Base-by-base conservation (phyloP, 2,797 vertebrate genomes). In the Coregonus sp. region DNA sequence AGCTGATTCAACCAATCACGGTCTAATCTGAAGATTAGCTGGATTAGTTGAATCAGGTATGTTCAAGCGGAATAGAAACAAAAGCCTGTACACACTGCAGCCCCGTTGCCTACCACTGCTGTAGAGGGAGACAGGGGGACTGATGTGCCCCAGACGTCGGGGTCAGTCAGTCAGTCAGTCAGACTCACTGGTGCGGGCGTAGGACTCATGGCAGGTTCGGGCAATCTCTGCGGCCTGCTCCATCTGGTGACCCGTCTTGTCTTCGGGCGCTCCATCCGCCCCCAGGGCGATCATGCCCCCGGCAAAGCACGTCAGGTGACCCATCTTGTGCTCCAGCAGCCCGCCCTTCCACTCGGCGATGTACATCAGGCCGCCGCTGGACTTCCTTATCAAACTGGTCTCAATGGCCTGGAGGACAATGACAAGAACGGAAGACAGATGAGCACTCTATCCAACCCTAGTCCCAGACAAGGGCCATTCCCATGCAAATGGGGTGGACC, bases 341-440 rank as follows among this genome's bases (percentile, higher is more conserved):
- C 98, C 98, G 0, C 98, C 98, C 88, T 99, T 99, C 98, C 98
- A 99, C 91, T 99, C 98, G 0, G 98, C 98, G 0, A 99, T 99
- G 92, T 99, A 99, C 0, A 94, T 98, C 79, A 99, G 94, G 1
- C 98, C 98, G 0, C 92, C 81, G 0, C 95, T 96, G 0, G 98
- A 99, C 88, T 96, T 97, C 56, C 98, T 95, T 81, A 99, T 97
- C 88, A 99, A 93, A 89, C 95, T 97, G 47, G 95, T 96, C 89
- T 99, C 96, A 35, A 99, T 97, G 4, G 98, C 96, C 98, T 99
- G 85, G 0, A 5, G 15, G 65, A 29, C 20, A 65, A 59, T 18
- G n/a, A 61, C n/a, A 59, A 68, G 9, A 25, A 5, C 12, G 25
- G 31, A 3, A 14, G 33, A 16, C 11, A 5, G 33, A 31, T 50